Evolutionary conservation across 2,113 vertebrate species (phyloP), one percentile per base, ranked within the genome.

Genomic region (Menura novaehollandiae): DNA sequence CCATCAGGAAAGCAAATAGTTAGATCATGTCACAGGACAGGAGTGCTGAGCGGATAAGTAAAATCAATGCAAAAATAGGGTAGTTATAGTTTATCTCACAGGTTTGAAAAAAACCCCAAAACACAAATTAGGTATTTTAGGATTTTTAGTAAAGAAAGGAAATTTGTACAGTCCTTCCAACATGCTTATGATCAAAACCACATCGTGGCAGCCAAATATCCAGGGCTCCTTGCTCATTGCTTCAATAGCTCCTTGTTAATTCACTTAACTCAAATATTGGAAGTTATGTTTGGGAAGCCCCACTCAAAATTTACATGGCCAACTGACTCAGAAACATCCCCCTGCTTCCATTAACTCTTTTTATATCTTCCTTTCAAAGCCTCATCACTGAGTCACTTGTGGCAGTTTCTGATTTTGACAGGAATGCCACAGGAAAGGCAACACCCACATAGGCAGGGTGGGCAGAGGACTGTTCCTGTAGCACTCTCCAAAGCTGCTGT

Each of bases 331-430:
- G 84, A 94, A 96, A 89, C 4, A 18, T 93, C 44, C 91, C 96
- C 64, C 37, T 93, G 88, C 86, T 91, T 94, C 95, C 85, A 96
- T 97, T 96, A 97, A 96, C 82, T 97, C 76, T 81, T 96, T 96
- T 96, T 96, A 94, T 94, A 87, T 95, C 66, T 96, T 96, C 91
- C 91, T 91, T 75, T 84, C 6, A 11, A 91, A 94, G 88, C 94
- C 80, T 91, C 91, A 79, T 95, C 92, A 72, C 41, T 81, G 11
- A 94, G 83, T 33, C 73, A 86, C 60, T 75, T 49, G 86, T 58
- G 88, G 64, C 58, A 86, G 62, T 43, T 64, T 85, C 68, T 60
- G 76, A 73, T 55, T 96, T 73, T 86, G 91, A 71, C 3, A 3
- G 72, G 58, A 90, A 20, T 0, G 0, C 37, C 44, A 15, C 2